phyloP scores from a whole-genome alignment of 2,797 vertebrate genomes.

The Enteromius unitaeniatus region DNA sequence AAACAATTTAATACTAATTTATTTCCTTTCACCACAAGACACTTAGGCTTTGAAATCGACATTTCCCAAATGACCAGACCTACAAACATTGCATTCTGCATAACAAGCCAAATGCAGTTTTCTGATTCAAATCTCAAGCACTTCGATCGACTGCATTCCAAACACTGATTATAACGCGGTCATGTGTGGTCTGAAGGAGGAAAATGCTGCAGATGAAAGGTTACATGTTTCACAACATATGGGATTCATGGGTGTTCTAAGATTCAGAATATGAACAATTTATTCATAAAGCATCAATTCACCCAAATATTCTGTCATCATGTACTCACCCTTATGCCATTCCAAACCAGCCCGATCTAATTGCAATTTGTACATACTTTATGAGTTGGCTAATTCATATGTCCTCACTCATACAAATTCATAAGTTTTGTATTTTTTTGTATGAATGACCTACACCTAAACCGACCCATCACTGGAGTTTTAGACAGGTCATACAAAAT shows the following conservation, averaged over 20 bases:
- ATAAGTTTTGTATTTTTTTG: too few relatives aligned
- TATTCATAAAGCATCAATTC: background rate
- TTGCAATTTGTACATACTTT: too few relatives aligned
- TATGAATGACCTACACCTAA: too few relatives aligned
- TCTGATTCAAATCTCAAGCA: conserved; percentile 45
- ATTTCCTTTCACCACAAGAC: conserved; percentile 43
- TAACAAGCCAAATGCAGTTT: conserved; percentile 42
- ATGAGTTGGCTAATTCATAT: too few relatives aligned
- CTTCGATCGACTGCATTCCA: conserved; percentile 43
- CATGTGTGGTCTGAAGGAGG: conserved; percentile 31
- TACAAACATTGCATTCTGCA: conserved; percentile 35
- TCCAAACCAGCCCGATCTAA: background rate
- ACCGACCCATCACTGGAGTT: too few relatives aligned
- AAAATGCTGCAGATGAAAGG: conserved; percentile 36
- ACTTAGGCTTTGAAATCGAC: conserved; percentile 37
- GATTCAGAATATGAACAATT: conserved; percentile 4
- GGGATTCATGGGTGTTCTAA: conserved; percentile 10
- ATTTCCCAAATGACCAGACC: conserved; percentile 47
- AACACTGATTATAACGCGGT: conserved; percentile 50
- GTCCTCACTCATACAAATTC: too few relatives aligned
- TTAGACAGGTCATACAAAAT: too few relatives aligned
- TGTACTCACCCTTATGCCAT: background rate
- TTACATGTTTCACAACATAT: conserved; percentile 8
- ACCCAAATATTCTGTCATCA: background rate
- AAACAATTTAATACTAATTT: conserved; percentile 51